Evolutionary conservation across 2,888 invertebrate genomes (phyloP).

Genomic region (Polymixis lichenea): DNA sequence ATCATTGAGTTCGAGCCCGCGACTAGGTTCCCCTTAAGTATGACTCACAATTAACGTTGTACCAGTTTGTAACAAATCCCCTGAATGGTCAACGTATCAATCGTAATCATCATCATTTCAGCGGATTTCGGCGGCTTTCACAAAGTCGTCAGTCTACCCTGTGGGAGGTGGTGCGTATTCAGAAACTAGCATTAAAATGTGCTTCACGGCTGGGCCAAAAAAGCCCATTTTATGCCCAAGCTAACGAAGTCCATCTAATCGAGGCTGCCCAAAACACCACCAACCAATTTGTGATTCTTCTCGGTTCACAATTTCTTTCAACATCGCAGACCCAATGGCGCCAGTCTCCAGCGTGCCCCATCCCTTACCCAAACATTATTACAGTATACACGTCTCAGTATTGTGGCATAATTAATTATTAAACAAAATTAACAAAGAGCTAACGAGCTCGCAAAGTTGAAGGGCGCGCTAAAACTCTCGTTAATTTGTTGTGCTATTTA

Average conservation of each 20-base stretch:
- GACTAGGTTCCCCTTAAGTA: too few species aligned
- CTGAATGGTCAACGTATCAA: background rate
- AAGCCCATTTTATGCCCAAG: background rate
- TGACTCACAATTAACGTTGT: background rate
- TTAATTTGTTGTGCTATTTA: slow-evolving; percentile 51
- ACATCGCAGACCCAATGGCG: too few species aligned
- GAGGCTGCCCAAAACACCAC: background rate
- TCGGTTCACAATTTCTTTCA: background rate
- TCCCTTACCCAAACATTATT: slow-evolving; percentile 44
- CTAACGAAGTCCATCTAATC: background rate
- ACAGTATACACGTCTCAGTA: slow-evolving; percentile 52
- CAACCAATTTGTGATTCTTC: background rate
- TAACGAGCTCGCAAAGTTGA: slow-evolving; percentile 54
- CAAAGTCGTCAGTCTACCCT: too few species aligned
- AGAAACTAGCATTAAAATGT: too few species aligned
- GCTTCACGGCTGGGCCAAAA: too few species aligned
- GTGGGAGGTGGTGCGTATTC: too few species aligned
- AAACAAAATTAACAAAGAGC: slow-evolving; percentile 69
- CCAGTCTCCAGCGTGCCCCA: background rate
- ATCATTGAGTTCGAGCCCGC: too few species aligned
- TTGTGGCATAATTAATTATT: slow-evolving; percentile 71
- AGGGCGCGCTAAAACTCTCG: slow-evolving; percentile 49
- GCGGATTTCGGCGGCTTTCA: too few species aligned
- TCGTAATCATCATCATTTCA: too few species aligned
- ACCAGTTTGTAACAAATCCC: background rate